These are phyloP conservation scores for Lateolabrax maculatus DNA, from an alignment of 2,797 vertebrate species.

Conservation along the genomic window DNA sequence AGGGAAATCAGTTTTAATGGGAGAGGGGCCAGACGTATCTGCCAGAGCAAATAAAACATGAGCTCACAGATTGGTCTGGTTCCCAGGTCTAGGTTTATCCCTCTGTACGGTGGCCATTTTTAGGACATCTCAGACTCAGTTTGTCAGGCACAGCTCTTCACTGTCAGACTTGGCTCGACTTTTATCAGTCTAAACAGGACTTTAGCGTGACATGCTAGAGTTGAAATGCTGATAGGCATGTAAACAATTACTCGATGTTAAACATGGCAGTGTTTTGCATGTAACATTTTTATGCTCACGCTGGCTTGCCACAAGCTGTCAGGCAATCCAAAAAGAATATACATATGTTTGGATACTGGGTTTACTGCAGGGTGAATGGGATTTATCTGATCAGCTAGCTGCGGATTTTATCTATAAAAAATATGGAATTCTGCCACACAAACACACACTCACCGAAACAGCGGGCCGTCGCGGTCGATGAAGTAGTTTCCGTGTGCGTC, in stretches of 20 bases:
- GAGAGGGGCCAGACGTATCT: too few species aligned
- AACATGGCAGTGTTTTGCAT: background rate
- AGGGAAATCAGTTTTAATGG: too few species aligned
- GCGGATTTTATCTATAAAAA: background rate
- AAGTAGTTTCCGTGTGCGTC: slow-evolving; percentile 95
- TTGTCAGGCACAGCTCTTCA: too few species aligned
- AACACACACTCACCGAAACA: slow-evolving; percentile 84
- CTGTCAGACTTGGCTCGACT: too few species aligned
- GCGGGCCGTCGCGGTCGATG: slow-evolving; percentile 94
- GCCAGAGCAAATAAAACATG: too few species aligned
- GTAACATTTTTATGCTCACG: background rate
- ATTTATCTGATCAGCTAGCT: background rate
- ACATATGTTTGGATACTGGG: background rate
- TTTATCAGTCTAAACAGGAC: too few species aligned
- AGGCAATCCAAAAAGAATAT: background rate
- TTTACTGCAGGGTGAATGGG: background rate
- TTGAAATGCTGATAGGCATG: background rate
- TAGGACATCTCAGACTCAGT: too few species aligned
- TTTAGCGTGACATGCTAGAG: background rate
- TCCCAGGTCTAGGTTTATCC: too few species aligned
- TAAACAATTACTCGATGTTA: background rate
- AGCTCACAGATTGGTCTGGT: too few species aligned
- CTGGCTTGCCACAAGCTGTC: background rate
- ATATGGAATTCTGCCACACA: background rate
- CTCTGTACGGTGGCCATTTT: too few species aligned